Evolutionary conservation across 2,888 invertebrate species (phyloP).

Genomic region (Microchrysa polita): DNA sequence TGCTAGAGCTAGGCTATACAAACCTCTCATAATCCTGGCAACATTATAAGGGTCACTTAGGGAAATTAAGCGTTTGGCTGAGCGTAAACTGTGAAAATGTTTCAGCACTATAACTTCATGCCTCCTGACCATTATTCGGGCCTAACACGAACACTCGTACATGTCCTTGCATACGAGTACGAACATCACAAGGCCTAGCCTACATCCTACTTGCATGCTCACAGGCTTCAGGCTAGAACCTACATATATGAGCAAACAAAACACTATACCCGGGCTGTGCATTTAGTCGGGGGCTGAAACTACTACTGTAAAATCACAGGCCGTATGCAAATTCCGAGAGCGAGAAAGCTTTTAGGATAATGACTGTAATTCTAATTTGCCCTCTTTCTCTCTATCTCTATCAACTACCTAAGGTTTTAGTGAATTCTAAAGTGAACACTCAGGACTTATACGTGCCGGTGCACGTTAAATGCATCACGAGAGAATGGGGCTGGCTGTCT

Average conservation of each 20-base stretch:
- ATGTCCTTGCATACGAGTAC: too few relatives aligned
- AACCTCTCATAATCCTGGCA: background rate
- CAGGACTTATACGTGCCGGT: slow-evolving; percentile 11
- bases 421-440: slow-evolving; percentile 7
- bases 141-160: too few relatives aligned
- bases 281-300: background rate
- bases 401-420: slow-evolving; percentile 26
- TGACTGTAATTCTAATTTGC: slow-evolving; percentile 32
- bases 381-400: slow-evolving; percentile 10
- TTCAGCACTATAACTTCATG: background rate
- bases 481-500: background rate
- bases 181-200: too few relatives aligned
- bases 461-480: slow-evolving; percentile 30
- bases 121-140: background rate
- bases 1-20: too few relatives aligned
- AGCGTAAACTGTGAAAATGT: slow-evolving; percentile 8
- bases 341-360: slow-evolving; percentile 35
- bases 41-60: slow-evolving; percentile 24
- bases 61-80: background rate
- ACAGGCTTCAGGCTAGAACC: too few relatives aligned
- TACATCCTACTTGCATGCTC: too few relatives aligned
- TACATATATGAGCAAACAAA: too few relatives aligned
- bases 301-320: slow-evolving; percentile 5
- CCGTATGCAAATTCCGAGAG: slow-evolving; percentile 27
- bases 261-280: too few relatives aligned